Conservation (phyloP, 2,888 invertebrate genomes). For the Entomobrya multifasciata region DNA sequence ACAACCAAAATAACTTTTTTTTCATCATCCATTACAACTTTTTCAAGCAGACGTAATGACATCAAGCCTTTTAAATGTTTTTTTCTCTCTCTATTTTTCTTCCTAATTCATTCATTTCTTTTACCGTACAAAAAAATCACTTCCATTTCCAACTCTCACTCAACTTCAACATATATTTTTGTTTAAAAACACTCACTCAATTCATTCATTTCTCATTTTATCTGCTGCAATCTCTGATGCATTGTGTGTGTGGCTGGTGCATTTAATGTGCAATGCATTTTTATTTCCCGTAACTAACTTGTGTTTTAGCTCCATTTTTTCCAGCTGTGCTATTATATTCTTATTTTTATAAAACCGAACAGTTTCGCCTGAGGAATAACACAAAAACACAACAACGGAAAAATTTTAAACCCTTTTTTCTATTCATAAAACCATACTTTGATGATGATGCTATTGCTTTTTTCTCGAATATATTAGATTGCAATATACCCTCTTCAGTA, state of each 20-base stretch:
- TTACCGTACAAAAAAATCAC: not conserved
- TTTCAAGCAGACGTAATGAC: conserved; percentile 55
- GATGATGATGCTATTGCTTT: conserved; percentile 30
- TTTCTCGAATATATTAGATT: no score
- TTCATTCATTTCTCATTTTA: conserved; percentile 15
- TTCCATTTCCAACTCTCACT: conserved; percentile 34
- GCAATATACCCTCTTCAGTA: conserved; percentile 6
- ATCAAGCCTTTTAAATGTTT: conserved; percentile 45
- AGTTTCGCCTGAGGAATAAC: not conserved
- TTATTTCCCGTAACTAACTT: conserved; percentile 7
- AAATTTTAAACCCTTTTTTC: conserved; percentile 26
- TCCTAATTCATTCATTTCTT: conserved; percentile 12
- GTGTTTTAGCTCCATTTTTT: no score
- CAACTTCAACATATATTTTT: not conserved
- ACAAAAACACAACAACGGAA: not conserved
- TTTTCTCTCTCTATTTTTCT: conserved; percentile 1
- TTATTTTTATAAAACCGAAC: not conserved
- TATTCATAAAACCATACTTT: not conserved
- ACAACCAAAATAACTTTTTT: no score
- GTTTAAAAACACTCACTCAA: not conserved
- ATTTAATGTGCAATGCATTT: conserved; percentile 36
- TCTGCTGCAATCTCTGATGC: conserved; percentile 20
- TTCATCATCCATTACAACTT: conserved; percentile 10
- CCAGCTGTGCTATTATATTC: not conserved
- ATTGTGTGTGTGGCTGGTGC: conserved; percentile 41